These are phyloP conservation scores for Schizotus pectinicornis DNA, from an alignment of 2,888 invertebrate genomes.

Conservation along the genomic window DNA sequence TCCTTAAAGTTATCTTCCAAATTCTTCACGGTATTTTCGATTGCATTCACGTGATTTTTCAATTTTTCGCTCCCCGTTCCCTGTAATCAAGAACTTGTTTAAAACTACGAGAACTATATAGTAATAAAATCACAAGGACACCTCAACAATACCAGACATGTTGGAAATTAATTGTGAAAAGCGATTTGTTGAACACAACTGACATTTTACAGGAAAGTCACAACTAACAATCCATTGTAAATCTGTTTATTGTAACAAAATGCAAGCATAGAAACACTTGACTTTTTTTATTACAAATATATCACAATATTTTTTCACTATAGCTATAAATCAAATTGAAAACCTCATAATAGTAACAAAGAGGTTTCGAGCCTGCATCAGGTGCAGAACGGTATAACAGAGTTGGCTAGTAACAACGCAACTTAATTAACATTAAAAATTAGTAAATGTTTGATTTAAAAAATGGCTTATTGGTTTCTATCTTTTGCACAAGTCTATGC, in stretches of 20 bases:
- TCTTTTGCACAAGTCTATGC: too few relatives aligned
- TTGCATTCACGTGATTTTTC: conserved; percentile 19
- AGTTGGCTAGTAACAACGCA: too few relatives aligned
- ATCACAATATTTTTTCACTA: conserved; percentile 10
- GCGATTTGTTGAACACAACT: background rate
- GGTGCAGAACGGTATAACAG: too few relatives aligned
- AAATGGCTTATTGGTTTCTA: too few relatives aligned
- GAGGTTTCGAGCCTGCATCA: conserved; percentile 1
- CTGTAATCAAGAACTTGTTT: conserved; percentile 4
- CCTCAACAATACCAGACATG: conserved; percentile 19
- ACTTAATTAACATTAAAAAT: background rate
- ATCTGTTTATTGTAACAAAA: background rate
- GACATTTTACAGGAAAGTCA: too few relatives aligned
- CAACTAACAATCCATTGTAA: too few relatives aligned
- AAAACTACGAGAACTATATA: background rate
- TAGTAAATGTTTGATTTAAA: background rate
- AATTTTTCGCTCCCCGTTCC: conserved; percentile 14
- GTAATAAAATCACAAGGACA: conserved; percentile 5
- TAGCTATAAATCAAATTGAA: conserved; percentile 8
- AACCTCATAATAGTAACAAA: conserved; percentile 17
- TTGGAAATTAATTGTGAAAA: background rate
- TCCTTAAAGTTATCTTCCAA: conserved; percentile 45
- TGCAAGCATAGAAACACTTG: conserved; percentile 3
- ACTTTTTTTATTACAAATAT: conserved; percentile 22
- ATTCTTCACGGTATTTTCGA: conserved; percentile 35